phyloP scores from a whole-genome alignment of 2,797 vertebrate genomes.

The Erpetoichthys calabaricus region DNA sequence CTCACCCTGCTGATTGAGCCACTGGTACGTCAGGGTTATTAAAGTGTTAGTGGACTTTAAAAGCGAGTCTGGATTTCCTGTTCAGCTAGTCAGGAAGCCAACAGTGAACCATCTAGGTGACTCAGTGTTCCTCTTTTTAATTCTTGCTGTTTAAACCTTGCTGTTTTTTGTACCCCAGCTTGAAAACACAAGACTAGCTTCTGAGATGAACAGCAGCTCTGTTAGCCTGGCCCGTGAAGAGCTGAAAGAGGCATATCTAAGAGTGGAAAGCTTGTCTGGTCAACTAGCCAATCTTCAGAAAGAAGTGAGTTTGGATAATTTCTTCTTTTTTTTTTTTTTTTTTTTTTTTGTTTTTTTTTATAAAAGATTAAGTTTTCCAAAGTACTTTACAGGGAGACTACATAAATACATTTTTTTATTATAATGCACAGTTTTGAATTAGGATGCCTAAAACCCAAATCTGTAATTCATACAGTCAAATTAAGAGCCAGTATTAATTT shows the following conservation, averaged over 20 bases:
- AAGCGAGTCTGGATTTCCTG: slow-evolving; percentile 13
- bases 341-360: no score
- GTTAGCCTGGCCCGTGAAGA: slow-evolving; percentile 64
- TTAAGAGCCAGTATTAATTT: no score
- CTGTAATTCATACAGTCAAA: no score
- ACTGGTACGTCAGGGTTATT: no score
- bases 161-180: slow-evolving; percentile 42
- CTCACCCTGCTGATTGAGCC: no score
- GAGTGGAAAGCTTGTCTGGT: slow-evolving; percentile 59
- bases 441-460: no score
- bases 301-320: slow-evolving; percentile 40
- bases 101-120: slow-evolving; percentile 11
- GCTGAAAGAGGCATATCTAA: slow-evolving; percentile 57
- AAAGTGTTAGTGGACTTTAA: no score
- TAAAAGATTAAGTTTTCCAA: background rate
- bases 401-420: no score
- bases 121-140: slow-evolving; percentile 24
- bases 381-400: no score
- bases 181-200: slow-evolving; percentile 60
- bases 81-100: background rate
- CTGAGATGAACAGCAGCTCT: slow-evolving; percentile 64
- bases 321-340: no score
- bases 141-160: slow-evolving; percentile 14
- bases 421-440: no score
- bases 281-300: slow-evolving; percentile 68